phyloP scores from a whole-genome alignment of 2,113 vertebrate genomes.

The Athene noctua region DNA sequence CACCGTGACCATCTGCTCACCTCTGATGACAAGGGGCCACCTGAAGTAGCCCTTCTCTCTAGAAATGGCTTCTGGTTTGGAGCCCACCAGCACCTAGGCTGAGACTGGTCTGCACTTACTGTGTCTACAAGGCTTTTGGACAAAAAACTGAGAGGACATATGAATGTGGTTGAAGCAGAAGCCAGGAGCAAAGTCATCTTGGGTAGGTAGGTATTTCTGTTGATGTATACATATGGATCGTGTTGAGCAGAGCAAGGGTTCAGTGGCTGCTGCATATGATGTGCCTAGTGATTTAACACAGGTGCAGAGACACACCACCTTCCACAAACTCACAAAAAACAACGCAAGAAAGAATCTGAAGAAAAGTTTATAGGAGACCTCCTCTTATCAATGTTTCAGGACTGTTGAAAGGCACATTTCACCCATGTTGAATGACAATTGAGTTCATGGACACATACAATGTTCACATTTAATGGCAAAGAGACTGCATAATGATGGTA shows the following conservation, averaged over 20 bases:
- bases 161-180: background rate
- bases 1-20: background rate
- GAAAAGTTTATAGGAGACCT: constrained; percentile 59
- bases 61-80: background rate
- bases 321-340: background rate
- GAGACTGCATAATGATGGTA: background rate
- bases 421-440: background rate
- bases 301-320: background rate
- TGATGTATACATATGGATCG: rapidly evolving
- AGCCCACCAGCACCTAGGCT: background rate
- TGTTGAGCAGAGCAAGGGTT: rapidly evolving
- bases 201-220: background rate
- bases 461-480: background rate
- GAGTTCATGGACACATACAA: background rate
- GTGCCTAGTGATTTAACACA: background rate
- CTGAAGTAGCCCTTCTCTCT: background rate
- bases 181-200: background rate
- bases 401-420: constrained; percentile 53
- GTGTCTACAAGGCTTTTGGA: background rate
- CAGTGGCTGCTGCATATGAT: background rate
- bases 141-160: background rate
- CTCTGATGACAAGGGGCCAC: background rate
- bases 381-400: constrained; percentile 17
- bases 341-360: background rate
- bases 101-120: background rate